A percentile compares a stretch with the other conserved stretches of the same genome.
Evolutionary conservation across 2,888 invertebrate species (phyloP).

Genomic region (Clunio marinus): DNA sequence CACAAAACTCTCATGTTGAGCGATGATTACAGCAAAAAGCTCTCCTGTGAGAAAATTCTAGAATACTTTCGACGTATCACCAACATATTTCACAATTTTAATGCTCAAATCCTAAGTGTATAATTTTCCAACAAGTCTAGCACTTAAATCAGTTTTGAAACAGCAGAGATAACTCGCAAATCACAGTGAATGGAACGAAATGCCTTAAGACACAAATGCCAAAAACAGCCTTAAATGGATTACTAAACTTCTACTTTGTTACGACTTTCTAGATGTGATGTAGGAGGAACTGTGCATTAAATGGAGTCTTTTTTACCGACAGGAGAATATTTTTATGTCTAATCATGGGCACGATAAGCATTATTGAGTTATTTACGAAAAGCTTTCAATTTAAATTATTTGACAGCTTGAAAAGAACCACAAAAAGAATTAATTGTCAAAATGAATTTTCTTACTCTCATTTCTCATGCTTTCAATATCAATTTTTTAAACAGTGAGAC

Average conservation of each 20-base stretch:
- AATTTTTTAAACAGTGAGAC: too few relatives aligned
- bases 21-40: too few relatives aligned
- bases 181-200: not conserved
- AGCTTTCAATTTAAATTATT: slow-evolving; percentile 24
- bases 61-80: too few relatives aligned
- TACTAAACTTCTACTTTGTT: slow-evolving; percentile 1
- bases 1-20: too few relatives aligned
- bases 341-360: not conserved
- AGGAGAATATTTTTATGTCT: not conserved
- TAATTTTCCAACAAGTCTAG: not conserved
- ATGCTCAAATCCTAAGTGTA: not conserved
- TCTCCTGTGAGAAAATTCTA: too few relatives aligned
- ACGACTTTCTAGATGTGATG: too few relatives aligned
- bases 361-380: slow-evolving; percentile 4
- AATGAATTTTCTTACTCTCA: not conserved
- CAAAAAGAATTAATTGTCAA: not conserved
- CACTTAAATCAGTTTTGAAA: not conserved
- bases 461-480: too few relatives aligned
- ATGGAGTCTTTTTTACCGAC: not conserved
- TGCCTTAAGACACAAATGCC: slow-evolving; percentile 18
- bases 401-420: not conserved
- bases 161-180: not conserved
- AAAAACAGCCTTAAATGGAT: slow-evolving; percentile 26
- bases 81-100: not conserved
- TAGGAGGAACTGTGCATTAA: not conserved